A percentile compares a stretch with the other conserved stretches of the same genome.
phyloP scores from a whole-genome alignment of 2,888 invertebrate species.

The Caenorhabditis virilis region DNA sequence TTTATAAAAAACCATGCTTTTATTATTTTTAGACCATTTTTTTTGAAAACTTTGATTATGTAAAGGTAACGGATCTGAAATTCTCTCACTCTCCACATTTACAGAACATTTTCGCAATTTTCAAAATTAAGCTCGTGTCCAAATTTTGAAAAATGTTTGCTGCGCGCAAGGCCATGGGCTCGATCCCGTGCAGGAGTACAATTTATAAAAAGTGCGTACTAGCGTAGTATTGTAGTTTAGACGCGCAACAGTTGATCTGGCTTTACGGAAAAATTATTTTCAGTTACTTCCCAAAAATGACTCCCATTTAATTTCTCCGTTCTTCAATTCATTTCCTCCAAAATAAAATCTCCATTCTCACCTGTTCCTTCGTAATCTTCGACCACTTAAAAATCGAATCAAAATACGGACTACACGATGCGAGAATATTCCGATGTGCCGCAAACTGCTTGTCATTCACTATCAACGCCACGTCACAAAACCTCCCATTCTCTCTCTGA shows the following conservation, averaged over 20 bases:
- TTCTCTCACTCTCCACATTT: no score
- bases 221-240: no score
- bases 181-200: no score
- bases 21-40: no score
- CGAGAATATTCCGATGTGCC: slow-evolving; percentile 76
- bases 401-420: slow-evolving; percentile 76
- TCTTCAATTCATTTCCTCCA: neutral
- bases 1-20: no score
- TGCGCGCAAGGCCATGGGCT: no score
- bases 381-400: slow-evolving; percentile 74
- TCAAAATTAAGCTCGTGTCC: neutral
- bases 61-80: no score
- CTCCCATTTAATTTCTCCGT: neutral
- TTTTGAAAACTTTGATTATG: no score
- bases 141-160: neutral
- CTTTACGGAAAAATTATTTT: neutral
- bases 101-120: no score
- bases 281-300: neutral
- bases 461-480: slow-evolving; percentile 75
- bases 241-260: no score
- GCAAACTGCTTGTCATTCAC: slow-evolving; percentile 74
- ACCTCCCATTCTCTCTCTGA: slow-evolving; percentile 73
- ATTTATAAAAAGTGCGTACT: no score
- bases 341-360: slow-evolving; percentile 6
- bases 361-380: slow-evolving; percentile 69